Conservation (phyloP, 2,113 vertebrate species). For the Neogale vison region DNA sequence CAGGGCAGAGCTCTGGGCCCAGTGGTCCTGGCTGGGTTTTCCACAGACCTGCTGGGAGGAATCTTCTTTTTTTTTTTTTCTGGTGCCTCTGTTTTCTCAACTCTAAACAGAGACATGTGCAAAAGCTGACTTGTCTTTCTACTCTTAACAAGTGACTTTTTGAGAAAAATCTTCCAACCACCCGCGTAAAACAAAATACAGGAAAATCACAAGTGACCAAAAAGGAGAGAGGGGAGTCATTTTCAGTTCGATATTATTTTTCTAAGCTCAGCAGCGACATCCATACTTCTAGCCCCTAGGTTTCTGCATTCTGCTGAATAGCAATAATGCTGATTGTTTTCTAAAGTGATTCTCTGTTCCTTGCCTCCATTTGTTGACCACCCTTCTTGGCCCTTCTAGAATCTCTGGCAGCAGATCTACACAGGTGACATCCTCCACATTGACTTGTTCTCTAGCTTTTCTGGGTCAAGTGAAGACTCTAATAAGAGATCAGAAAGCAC, state of each 20-base stretch:
- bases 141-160: not conserved
- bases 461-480: not conserved
- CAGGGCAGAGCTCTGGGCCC: not conserved
- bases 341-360: not conserved
- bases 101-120: not conserved
- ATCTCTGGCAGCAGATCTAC: not conserved
- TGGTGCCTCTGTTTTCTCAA: not conserved
- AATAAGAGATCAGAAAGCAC: not conserved
- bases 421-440: not conserved
- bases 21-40: not conserved
- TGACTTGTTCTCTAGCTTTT: not conserved
- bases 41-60: fast-evolving
- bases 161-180: not conserved
- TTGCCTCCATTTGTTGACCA: not conserved
- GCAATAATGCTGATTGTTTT: not conserved
- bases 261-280: not conserved
- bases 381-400: not conserved
- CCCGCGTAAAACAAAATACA: not conserved
- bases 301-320: not conserved
- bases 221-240: not conserved
- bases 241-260: not conserved
- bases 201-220: not conserved
- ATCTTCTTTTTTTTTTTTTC: not conserved
- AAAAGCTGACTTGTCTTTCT: not conserved
- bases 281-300: not conserved